These are phyloP conservation scores for Rhabdomys dilectus DNA, from an alignment of 2,113 vertebrate species.

Conservation along the genomic window DNA sequence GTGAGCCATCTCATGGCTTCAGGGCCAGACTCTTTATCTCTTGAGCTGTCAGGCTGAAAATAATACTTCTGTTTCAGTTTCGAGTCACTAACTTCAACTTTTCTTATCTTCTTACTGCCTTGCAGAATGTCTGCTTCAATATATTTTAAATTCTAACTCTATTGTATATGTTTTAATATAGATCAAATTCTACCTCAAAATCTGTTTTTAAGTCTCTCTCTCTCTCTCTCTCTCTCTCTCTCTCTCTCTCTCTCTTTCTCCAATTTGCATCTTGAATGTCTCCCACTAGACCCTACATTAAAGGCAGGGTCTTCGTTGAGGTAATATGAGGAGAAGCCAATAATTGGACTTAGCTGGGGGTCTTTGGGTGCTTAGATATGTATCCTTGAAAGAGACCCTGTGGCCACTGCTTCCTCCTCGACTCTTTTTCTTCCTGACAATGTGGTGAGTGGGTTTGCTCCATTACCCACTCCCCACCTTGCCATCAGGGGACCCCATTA, in stretches of 20 bases:
- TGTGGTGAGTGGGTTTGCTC: neutral
- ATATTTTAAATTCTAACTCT: neutral
- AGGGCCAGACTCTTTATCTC: neutral
- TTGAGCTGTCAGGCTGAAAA: neutral
- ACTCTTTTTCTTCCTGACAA: neutral
- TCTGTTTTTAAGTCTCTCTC: no score
- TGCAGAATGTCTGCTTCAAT: slow-evolving; percentile 15
- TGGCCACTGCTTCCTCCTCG: neutral
- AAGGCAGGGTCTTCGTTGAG: neutral
- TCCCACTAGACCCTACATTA: neutral
- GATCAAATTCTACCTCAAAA: slow-evolving; percentile 23
- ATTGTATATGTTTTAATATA: slow-evolving; percentile 25
- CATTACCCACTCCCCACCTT: neutral
- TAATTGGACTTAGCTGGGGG: neutral
- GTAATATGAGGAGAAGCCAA: neutral
- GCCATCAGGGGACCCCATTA: neutral
- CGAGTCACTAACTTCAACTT: neutral
- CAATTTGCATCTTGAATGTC: neutral
- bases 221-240: no score
- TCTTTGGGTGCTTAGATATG: neutral
- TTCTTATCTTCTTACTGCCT: neutral
- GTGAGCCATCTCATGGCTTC: neutral
- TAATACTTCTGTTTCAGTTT: neutral
- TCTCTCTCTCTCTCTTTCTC: no score
- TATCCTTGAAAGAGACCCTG: neutral